Base-by-base conservation (phyloP, 2,888 invertebrate genomes). In the Sesamia inferens region DNA sequence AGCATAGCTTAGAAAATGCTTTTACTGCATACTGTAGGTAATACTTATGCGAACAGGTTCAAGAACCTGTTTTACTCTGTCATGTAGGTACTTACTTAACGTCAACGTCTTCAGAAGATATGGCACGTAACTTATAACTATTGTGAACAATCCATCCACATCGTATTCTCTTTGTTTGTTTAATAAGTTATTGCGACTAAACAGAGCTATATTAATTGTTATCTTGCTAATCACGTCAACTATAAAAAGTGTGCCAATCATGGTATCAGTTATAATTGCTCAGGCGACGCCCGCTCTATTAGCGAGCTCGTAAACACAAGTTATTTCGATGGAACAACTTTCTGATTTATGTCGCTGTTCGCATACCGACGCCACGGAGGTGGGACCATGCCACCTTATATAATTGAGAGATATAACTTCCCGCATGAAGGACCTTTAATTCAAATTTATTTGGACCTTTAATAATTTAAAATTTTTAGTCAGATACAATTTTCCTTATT, bases 251-350 rank as follows among this genome's bases (percentile, higher is more conserved):
- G 78, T 82, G 76, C 71, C 76, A 79, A 82, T 80, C 68, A 79
- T 75, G 79, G 74, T 70, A 74, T 69, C 76, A 51, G 76, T 65
- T 74, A 59, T 75, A 78, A 76, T 82, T 67, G 74, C 66, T 82
- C 81, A 82, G 76, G 84, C 79, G 65, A 47, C 65, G 59, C 70
- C 19, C 64, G 63, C 69, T 88, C 88, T 90, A 90, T 91, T 90
- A 91, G 90, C 85, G 82, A 80, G 79, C 87, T 90, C 90, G 89
- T 92, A 91, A 90, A 91, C 85, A 79, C 82, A 84, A 87, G 90
- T 92, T 90, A 91, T 89, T 85, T 88, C 89, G 89, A 90, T 89
- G 86, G 88, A 83, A 82, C 87, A 92, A 91, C 89, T 92, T 92
- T 91, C 87, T 91, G 90, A 91, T 92, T 91, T 92, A 91, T 88